Evolutionary conservation across 2,888 invertebrate genomes (phyloP).

Genomic region (Nezara viridula): DNA sequence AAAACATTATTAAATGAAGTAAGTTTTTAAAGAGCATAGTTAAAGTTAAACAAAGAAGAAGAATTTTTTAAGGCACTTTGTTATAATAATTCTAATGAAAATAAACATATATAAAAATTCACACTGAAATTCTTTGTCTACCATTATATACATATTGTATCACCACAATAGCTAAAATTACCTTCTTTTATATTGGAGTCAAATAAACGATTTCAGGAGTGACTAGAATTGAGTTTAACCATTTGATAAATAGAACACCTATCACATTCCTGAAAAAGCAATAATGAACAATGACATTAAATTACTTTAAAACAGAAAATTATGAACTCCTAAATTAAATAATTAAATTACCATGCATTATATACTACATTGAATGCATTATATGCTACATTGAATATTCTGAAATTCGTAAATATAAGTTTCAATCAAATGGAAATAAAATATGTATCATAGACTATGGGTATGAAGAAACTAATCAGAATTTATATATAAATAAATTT

Average conservation of each 20-base stretch:
- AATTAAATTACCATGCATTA: background rate
- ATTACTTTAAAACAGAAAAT: background rate
- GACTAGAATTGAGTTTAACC: background rate
- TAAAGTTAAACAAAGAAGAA: background rate
- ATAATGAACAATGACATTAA: background rate
- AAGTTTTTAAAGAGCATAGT: background rate
- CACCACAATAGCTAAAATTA: background rate
- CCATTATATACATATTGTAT: background rate
- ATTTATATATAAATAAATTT: background rate
- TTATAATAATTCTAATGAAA: slow-evolving; percentile 15
- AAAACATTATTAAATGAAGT: background rate
- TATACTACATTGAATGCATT: background rate
- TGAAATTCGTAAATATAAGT: background rate
- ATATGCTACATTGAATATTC: background rate
- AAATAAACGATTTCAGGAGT: slow-evolving; percentile 7
- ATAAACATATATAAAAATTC: background rate
- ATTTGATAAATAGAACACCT: background rate
- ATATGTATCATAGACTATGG: background rate
- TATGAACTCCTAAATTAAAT: background rate
- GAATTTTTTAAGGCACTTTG: slow-evolving; percentile 1
- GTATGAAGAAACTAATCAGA: background rate
- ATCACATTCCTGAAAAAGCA: slow-evolving; percentile 9
- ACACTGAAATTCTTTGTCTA: background rate
- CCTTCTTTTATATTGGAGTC: background rate
- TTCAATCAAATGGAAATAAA: background rate